phyloP scores from a whole-genome alignment of 2,797 vertebrate species.

The Fistularia tabacaria region DNA sequence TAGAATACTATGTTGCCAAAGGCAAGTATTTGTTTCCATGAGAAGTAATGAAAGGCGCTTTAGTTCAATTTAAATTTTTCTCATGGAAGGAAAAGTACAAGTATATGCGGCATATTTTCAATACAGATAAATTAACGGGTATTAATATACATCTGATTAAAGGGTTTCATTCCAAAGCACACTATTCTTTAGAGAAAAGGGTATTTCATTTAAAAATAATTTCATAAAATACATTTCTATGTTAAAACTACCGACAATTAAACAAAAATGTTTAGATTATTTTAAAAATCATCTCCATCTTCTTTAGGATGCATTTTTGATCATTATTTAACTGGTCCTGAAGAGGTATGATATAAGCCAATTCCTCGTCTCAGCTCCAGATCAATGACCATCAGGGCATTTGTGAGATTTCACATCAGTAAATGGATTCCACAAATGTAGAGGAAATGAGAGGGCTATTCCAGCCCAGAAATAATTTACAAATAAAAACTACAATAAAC shows the following conservation, averaged over 20 bases:
- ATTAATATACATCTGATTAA: constrained; percentile 44
- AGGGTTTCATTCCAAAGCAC: constrained; percentile 64
- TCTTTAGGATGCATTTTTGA: background rate
- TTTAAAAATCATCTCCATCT: constrained; percentile 11
- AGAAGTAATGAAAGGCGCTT: constrained; percentile 81
- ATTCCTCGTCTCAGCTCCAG: no score
- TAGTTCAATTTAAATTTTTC: constrained; percentile 75
- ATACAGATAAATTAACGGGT: constrained; percentile 37
- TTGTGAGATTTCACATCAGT: no score
- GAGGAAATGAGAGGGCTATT: background rate
- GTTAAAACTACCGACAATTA: constrained; percentile 38
- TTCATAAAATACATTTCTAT: constrained; percentile 62
- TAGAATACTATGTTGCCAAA: constrained; percentile 80
- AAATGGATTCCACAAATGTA: constrained; percentile 15
- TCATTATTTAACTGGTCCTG: background rate
- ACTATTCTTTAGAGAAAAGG: constrained; percentile 27
- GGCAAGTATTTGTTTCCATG: constrained; percentile 81
- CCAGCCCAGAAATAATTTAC: background rate
- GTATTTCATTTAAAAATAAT: constrained; percentile 10
- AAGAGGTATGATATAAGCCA: no score
- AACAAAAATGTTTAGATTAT: constrained; percentile 50
- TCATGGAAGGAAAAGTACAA: constrained; percentile 52
- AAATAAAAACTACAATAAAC: constrained; percentile 14
- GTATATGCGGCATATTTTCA: constrained; percentile 50
- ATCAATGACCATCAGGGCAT: no score